Evolutionary conservation across 2,797 vertebrate genomes (phyloP).

Genomic region (Trachops cirrhosus): DNA sequence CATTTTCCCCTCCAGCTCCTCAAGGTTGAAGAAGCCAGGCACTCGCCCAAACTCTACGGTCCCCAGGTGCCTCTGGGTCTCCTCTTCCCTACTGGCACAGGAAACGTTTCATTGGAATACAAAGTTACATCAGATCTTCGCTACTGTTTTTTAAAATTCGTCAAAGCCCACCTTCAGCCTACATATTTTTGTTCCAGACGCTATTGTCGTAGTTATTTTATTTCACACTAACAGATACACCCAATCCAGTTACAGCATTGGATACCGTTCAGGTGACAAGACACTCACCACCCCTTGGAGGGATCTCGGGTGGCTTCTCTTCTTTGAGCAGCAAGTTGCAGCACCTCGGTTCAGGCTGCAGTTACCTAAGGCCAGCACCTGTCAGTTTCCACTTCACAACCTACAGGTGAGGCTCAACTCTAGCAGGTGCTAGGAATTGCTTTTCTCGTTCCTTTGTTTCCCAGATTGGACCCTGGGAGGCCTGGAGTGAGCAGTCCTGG

Average conservation of each 20-base stretch:
- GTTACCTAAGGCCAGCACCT: background rate
- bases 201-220: background rate
- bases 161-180: background rate
- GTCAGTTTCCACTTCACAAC: background rate
- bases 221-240: background rate
- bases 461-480: background rate
- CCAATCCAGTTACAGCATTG: background rate
- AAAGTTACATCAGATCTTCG: background rate
- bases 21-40: background rate
- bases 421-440: background rate
- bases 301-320: background rate
- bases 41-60: rapidly evolving
- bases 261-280: background rate
- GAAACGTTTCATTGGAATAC: background rate
- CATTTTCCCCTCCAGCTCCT: background rate
- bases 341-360: background rate
- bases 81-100: background rate
- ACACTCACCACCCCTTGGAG: background rate
- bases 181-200: background rate
- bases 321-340: background rate
- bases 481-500: constrained; percentile 53
- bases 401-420: background rate
- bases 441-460: background rate
- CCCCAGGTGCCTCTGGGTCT: background rate
- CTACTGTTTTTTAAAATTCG: background rate